A percentile compares a stretch with the other conserved stretches of the same genome.
phyloP scores from a whole-genome alignment of 2,113 vertebrate genomes.

The Hassar affinis region DNA sequence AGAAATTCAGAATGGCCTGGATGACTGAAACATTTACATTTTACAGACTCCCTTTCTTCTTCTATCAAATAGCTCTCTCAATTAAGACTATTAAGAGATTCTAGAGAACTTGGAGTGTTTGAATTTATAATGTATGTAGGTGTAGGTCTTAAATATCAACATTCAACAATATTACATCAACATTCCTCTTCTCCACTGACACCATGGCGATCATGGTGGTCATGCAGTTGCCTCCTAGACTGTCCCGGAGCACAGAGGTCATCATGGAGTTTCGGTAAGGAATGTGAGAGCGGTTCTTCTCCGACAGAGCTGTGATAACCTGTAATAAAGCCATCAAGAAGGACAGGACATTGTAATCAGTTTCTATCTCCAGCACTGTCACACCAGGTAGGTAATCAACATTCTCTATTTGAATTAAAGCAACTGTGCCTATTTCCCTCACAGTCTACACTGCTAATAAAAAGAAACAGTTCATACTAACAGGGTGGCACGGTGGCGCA shows the following conservation, averaged over 20 bases:
- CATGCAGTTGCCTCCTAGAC: conserved; percentile 95
- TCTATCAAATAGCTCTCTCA: neutral
- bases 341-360: neutral
- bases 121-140: neutral
- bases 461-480: neutral
- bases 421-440: neutral
- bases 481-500: no score
- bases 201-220: conserved; percentile 95
- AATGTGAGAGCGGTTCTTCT: conserved; percentile 88
- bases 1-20: neutral
- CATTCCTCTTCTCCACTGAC: conserved; percentile 83
- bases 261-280: conserved; percentile 98
- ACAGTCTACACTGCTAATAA: neutral
- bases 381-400: neutral
- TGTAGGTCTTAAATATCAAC: neutral
- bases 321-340: conserved; percentile 56
- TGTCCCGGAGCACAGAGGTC: conserved; percentile 95
- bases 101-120: neutral
- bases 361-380: neutral
- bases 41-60: neutral
- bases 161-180: conserved; percentile 80
- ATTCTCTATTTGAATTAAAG: neutral
- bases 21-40: neutral
- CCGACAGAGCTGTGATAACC: conserved; percentile 95
- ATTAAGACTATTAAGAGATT: neutral